Conservation (phyloP, 2,888 invertebrate genomes). For the Nemoura dubitans region DNA sequence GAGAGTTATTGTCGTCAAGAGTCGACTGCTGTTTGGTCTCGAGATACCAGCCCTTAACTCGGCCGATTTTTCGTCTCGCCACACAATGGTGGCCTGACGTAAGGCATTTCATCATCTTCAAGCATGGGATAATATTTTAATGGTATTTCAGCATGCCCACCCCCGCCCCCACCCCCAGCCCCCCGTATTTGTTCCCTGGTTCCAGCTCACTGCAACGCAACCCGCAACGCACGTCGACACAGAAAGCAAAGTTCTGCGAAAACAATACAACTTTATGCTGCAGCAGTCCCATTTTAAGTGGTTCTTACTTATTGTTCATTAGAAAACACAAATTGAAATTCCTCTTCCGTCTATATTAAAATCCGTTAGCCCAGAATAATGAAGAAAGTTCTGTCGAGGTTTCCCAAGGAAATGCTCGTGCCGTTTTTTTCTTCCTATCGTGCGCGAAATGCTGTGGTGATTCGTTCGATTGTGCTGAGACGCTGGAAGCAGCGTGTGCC, state of each 20-base stretch:
- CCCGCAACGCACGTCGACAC: not conserved
- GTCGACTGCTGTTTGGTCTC: not conserved
- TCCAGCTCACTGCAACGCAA: not conserved
- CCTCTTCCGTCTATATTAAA: constrained; percentile 38
- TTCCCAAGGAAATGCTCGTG: not conserved
- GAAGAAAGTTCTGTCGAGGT: not conserved
- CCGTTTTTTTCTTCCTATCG: not conserved
- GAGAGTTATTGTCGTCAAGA: constrained; percentile 15
- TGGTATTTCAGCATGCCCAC: constrained; percentile 22
- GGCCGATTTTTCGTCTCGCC: constrained; percentile 16
- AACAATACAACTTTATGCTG: constrained; percentile 27
- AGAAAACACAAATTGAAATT: constrained; percentile 37
- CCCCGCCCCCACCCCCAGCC: not conserved
- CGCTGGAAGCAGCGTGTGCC: too few relatives aligned
- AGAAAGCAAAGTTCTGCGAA: constrained; percentile 8
- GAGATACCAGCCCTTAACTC: not conserved
- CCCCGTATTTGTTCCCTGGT: too few relatives aligned
- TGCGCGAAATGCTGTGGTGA: not conserved
- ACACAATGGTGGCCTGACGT: constrained; percentile 16
- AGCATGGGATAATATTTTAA: constrained; percentile 19
- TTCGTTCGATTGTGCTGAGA: not conserved
- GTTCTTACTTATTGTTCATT: constrained; percentile 38
- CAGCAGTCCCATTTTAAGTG: constrained; percentile 34
- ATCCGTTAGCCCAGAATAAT: constrained; percentile 16
- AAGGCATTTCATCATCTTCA: constrained; percentile 1